Evolutionary conservation across 2,888 invertebrate genomes (phyloP), one percentile per base, ranked within the genome.

Genomic region (Parascotia fuliginaria): DNA sequence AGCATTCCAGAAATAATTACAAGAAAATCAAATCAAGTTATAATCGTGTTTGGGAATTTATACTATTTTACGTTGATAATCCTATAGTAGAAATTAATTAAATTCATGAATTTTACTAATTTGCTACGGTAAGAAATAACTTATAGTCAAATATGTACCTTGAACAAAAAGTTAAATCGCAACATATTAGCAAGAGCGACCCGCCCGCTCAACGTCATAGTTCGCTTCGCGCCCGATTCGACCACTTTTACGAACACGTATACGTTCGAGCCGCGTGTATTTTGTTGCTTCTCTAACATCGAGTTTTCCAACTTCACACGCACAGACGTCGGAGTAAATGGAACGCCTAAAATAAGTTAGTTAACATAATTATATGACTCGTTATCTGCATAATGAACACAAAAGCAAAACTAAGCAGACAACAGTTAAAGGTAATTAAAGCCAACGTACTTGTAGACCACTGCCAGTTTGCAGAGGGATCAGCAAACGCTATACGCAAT

Each of bases 361-460:
- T n/a, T n/a, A n/a, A n/a, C n/a, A n/a, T n/a, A n/a, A n/a, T n/a
- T n/a, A n/a, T n/a, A n/a, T n/a, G n/a, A n/a, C n/a, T n/a, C n/a
- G n/a, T n/a, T n/a, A n/a, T n/a, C n/a, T n/a, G n/a, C n/a, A n/a
- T n/a, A n/a, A n/a, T n/a, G n/a, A n/a, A n/a, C n/a, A n/a, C n/a
- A n/a, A n/a, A n/a, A n/a, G n/a, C n/a, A n/a, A n/a, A n/a, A n/a
- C n/a, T n/a, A n/a, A n/a, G n/a, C 3, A 24, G 1, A 24, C 3
- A 6, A 6, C 29, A 0, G 0, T 3, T 29, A 12, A 12, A 11
- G 1, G 4, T 9, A 11, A 3, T 11, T 29, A 14, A 14, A 14
- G 9, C 0, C 3, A 11, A 81, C 86, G 80, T 57, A 90, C 90
- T 80, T 1, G 56, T 42, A 1, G 89, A 88, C 90, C 90, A 90